phyloP scores from a whole-genome alignment of 2,888 invertebrate genomes.

The Nomada lathburiana region DNA sequence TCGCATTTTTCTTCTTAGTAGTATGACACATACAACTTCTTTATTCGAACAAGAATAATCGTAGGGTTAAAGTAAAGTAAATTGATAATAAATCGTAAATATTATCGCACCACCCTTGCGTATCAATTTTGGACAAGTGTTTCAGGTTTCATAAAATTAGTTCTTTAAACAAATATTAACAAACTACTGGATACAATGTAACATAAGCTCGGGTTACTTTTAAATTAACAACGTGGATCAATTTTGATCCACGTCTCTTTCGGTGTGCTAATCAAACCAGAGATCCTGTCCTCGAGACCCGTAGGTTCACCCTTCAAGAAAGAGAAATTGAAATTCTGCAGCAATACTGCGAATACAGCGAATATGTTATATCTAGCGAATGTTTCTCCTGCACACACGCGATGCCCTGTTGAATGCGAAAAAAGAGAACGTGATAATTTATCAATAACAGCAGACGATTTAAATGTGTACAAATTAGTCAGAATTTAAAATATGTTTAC shows the following conservation, averaged over 20 bases:
- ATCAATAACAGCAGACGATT: too few species aligned
- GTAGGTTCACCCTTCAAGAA: constrained; percentile 86
- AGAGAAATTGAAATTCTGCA: constrained; percentile 88
- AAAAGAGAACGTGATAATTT: constrained; percentile 37
- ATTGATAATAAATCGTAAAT: too few species aligned
- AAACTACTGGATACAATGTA: background rate
- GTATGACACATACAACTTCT: too few species aligned
- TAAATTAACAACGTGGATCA: constrained; percentile 78
- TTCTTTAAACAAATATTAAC: background rate
- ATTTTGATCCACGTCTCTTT: constrained; percentile 87
- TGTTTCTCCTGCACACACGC: constrained; percentile 90
- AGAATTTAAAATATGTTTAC: background rate
- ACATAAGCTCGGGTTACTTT: too few species aligned
- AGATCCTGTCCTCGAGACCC: constrained; percentile 80
- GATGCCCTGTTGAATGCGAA: constrained; percentile 85
- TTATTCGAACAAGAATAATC: too few species aligned
- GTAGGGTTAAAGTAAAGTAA: too few species aligned
- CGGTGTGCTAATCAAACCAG: constrained; percentile 86
- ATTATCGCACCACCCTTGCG: too few species aligned
- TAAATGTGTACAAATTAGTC: too few species aligned
- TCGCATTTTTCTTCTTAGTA: background rate
- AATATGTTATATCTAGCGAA: constrained; percentile 89
- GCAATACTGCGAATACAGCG: constrained; percentile 86
- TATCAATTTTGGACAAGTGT: too few species aligned
- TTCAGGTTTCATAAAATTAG: background rate